Conservation (phyloP, 1,140 invertebrate genomes). For the Drosophila orena region DNA sequence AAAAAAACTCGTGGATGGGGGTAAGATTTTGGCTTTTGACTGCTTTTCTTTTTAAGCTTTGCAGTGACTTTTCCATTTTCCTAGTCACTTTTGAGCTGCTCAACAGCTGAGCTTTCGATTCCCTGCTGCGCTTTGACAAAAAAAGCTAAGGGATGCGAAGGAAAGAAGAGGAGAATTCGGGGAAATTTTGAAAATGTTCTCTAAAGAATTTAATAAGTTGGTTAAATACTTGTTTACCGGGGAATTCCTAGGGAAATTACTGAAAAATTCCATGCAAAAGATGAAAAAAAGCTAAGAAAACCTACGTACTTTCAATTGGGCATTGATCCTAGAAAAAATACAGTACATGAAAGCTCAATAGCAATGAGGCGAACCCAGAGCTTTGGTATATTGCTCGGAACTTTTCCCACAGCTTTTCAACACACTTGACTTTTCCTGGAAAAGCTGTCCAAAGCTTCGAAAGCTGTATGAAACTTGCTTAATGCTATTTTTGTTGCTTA, state of each 20-base stretch:
- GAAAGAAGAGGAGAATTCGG: no score
- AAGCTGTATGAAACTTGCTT: conserved; percentile 18
- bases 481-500: conserved; percentile 31
- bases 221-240: not conserved
- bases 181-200: no score
- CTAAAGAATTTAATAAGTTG: not conserved
- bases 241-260: no score
- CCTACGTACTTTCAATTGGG: no score
- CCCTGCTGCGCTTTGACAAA: conserved; percentile 1
- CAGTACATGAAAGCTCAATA: conserved; percentile 6
- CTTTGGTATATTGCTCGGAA: not conserved
- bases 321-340: conserved; percentile 7
- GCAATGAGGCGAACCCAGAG: conserved; percentile 17
- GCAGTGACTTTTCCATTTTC: conserved; percentile 1
- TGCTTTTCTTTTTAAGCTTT: not conserved
- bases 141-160: not conserved
- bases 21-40: not conserved
- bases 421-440: not conserved
- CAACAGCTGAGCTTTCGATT: conserved; percentile 17
- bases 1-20: not conserved
- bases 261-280: not conserved
- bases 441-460: conserved; percentile 3
- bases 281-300: not conserved
- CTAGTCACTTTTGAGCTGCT: not conserved
- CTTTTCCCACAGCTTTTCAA: conserved; percentile 18